phyloP scores from a whole-genome alignment of 2,113 vertebrate genomes.

The Alouatta palliata region DNA sequence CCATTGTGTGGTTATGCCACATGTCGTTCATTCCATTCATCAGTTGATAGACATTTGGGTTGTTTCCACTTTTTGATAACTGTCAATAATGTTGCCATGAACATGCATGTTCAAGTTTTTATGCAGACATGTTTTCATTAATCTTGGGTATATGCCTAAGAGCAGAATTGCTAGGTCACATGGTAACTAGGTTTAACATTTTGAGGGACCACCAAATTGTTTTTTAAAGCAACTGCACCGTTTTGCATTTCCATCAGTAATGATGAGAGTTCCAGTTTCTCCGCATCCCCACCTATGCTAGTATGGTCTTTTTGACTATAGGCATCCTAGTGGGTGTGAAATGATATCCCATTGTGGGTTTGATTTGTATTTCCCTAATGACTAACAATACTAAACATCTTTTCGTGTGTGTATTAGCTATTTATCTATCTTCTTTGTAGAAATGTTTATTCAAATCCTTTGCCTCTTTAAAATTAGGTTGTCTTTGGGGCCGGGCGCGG shows the following conservation, averaged over 20 bases:
- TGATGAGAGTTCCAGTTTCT: background rate
- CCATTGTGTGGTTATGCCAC: too few relatives aligned
- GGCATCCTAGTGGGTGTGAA: background rate
- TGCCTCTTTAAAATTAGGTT: background rate
- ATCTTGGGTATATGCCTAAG: background rate
- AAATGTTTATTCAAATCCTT: background rate
- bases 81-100: background rate
- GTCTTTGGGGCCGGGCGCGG: too few relatives aligned
- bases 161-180: background rate
- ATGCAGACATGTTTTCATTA: background rate
- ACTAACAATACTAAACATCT: background rate
- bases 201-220: background rate
- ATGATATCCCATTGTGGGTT: background rate
- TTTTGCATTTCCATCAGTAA: background rate
- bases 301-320: background rate
- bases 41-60: background rate
- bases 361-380: background rate
- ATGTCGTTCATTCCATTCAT: background rate
- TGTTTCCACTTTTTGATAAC: background rate
- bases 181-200: background rate
- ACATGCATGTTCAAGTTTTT: background rate
- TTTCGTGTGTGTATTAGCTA: background rate
- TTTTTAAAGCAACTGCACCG: background rate
- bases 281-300: background rate
- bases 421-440: background rate